Base-by-base conservation (phyloP, 2,888 invertebrate species). In the Leptogaster cylindrica region DNA sequence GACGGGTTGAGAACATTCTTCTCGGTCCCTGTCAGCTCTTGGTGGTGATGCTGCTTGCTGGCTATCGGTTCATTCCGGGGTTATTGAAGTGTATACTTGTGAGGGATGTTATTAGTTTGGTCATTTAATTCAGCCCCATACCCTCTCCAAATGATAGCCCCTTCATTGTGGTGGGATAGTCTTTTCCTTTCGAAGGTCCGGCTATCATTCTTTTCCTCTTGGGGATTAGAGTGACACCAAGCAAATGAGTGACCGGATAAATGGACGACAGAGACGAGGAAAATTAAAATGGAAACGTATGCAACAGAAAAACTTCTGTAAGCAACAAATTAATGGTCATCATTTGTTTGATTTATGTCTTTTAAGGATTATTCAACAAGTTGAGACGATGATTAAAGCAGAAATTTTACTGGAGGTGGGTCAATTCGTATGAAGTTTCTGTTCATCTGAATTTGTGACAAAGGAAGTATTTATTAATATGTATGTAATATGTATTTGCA, bases 91-190 rank as follows among this genome's bases (percentile, higher is more conserved):
- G 16, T 33, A 44, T 61, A 61, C 18, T 10, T 61, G 36, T 52
- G 44, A 33, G 64, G 66, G 69, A 66, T 66, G 66, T 64, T 66
- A 66, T 69, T 66, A 69, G 69, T 69, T 66, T 66, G 69, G 44
- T 64, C 69, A 66, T 64, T 52, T 69, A 55, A 61, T 63, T 66
- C 63, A 50, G 25, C 39, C 18, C 8, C 27, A 4, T 12, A 7
- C 12, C 39, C 27, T 3, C 33, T 27, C 25, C 23, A 6, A 2
- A 23, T 23, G 18, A 14, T 50, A 36, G 27, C 16, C 25, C 23
- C 12, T n/a, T 65, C 16, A 25, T 44, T 14, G 27, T 51, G 18
- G 39, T 20, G 14, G 50, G 23, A 16, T 12, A 18, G 7, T 18
- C 20, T 23, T 31, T 50, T 8, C n/a, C 25, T 31, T 12, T 63